Percentiles rank a stretch among this genome's conserved stretches.
Conservation (phyloP, 1,140 invertebrate species). For the Ladona fulva region DNA sequence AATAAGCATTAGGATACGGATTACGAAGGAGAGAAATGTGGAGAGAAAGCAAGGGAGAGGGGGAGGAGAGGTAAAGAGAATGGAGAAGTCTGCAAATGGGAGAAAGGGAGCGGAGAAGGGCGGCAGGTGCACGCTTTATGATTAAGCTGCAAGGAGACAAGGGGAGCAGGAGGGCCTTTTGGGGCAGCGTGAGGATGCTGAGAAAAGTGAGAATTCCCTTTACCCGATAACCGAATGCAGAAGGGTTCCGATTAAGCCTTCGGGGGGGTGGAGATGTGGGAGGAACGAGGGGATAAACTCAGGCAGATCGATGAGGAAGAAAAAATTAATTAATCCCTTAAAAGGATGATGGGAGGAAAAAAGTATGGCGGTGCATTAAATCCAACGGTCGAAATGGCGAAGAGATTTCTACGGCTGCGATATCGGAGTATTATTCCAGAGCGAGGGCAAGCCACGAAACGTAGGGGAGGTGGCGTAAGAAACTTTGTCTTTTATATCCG, state of each 20-base stretch:
- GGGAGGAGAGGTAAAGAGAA: not conserved
- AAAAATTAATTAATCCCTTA: not conserved
- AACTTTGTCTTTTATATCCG: too few species aligned
- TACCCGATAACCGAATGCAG: slow-evolving; percentile 7
- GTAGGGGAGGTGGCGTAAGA: too few species aligned
- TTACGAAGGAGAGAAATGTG: too few species aligned
- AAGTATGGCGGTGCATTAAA: slow-evolving; percentile 5
- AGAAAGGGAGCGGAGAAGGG: not conserved
- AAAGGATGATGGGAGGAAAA: not conserved
- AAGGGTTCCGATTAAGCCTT: not conserved
- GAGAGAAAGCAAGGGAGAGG: too few species aligned
- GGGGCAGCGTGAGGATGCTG: not conserved
- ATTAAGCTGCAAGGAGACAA: slow-evolving; percentile 9
- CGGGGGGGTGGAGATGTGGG: not conserved
- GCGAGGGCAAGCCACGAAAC: too few species aligned
- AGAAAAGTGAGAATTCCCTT: not conserved
- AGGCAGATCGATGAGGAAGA: not conserved
- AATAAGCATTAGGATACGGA: too few species aligned
- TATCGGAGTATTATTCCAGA: too few species aligned
- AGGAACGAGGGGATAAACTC: not conserved
- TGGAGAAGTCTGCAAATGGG: not conserved
- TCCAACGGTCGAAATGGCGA: not conserved
- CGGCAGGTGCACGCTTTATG: not conserved
- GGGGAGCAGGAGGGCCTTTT: not conserved
- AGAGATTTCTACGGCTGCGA: too few species aligned